Percentiles rank a stretch among this genome's conserved stretches.
These are phyloP conservation scores for Parauchenoglanis punctatus DNA, from an alignment of 2,797 vertebrate species.

Conservation along the genomic window DNA sequence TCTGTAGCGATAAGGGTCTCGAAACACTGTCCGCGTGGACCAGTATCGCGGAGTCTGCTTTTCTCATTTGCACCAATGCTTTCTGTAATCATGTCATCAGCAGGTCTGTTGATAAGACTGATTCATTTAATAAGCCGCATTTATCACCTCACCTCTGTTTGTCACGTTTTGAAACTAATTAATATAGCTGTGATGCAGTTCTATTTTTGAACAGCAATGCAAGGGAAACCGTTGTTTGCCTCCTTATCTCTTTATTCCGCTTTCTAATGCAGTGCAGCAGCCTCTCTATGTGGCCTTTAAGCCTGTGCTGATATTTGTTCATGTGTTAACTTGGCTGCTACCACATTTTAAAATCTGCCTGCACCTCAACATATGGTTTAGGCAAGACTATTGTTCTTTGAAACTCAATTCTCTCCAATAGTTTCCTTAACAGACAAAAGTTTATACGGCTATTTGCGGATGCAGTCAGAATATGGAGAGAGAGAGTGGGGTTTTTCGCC, in stretches of 20 bases:
- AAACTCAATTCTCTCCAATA: no score
- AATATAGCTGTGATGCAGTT: constrained; percentile 42
- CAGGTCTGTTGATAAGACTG: constrained; percentile 8
- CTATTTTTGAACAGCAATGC: constrained; percentile 23
- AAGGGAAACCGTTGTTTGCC: background rate
- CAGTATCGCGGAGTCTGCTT: background rate
- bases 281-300: background rate
- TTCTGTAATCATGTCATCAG: constrained; percentile 23
- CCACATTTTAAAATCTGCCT: background rate
- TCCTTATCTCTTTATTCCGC: constrained; percentile 5
- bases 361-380: background rate
- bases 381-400: background rate
- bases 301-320: background rate
- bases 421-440: background rate
- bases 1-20: constrained; percentile 17
- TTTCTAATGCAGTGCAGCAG: background rate
- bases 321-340: background rate
- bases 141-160: constrained; percentile 36
- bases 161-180: constrained; percentile 43
- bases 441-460: background rate
- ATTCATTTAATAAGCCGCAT: constrained; percentile 17
- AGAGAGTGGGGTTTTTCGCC: background rate
- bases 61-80: background rate
- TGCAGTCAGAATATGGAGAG: background rate
- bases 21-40: background rate